Percentiles rank a stretch among this genome's conserved stretches.
Conservation (phyloP, 2,797 vertebrate genomes). For the Molossus molossus region DNA sequence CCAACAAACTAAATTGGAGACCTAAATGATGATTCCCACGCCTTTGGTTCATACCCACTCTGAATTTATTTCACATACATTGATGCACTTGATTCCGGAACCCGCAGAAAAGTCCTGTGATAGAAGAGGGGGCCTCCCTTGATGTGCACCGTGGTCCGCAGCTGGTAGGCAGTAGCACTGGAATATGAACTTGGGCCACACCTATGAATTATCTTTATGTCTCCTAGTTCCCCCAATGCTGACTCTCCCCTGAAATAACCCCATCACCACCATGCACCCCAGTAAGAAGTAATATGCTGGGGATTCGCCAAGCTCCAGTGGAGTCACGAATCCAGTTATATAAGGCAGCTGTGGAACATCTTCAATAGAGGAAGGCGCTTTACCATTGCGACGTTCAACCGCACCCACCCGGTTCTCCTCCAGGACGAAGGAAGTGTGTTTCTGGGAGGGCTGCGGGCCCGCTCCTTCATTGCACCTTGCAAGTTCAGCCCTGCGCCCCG, state of each 20-base stretch:
- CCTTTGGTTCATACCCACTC: background rate
- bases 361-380: background rate
- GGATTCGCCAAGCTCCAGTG: background rate
- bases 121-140: background rate
- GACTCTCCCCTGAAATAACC: background rate
- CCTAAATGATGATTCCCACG: no score
- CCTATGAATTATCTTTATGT: background rate
- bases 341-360: background rate
- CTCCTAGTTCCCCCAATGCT: background rate
- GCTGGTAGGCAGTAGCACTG: fast-evolving
- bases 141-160: background rate
- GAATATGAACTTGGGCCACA: fast-evolving
- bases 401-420: background rate
- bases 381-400: background rate
- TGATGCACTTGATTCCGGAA: background rate
- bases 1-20: background rate
- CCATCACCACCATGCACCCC: background rate
- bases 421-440: background rate
- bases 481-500: background rate
- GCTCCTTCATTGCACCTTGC: background rate
- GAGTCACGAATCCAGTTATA: background rate
- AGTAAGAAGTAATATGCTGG: background rate
- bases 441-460: background rate
- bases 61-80: background rate
- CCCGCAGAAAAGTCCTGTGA: background rate